These are phyloP conservation scores for Bilobella aurantiaca DNA, from an alignment of 1,140 invertebrate species.

Conservation along the genomic window DNA sequence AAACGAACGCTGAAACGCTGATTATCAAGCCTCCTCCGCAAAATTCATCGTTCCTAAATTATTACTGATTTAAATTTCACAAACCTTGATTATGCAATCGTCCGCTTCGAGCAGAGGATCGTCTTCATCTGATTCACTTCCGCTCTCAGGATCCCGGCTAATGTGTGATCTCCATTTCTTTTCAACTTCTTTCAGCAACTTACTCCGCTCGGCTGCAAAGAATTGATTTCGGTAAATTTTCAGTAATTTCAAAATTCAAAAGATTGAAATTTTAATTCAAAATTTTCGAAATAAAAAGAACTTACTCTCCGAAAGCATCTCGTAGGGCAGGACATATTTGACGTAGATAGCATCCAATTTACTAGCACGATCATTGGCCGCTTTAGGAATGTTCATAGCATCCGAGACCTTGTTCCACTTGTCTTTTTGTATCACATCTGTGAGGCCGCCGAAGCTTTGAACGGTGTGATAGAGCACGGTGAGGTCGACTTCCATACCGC, in stretches of 20 bases:
- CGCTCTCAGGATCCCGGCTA: constrained; percentile 43
- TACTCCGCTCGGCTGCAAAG: constrained; percentile 53
- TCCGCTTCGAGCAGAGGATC: constrained; percentile 45
- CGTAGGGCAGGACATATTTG: constrained; percentile 84
- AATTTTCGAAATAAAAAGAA: no score
- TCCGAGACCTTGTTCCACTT: constrained; percentile 83
- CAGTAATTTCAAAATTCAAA: constrained; percentile 3
- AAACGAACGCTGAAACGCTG: no score
- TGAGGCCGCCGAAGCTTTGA: constrained; percentile 71
- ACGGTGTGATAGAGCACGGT: constrained; percentile 75
- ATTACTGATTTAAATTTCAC: constrained; percentile 7
- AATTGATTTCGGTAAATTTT: neutral
- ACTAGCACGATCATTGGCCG: constrained; percentile 66
- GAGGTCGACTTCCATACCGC: constrained; percentile 80
- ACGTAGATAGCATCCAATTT: constrained; percentile 86
- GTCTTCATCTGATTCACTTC: constrained; percentile 34
- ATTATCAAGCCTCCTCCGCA: no score
- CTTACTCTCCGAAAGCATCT: constrained; percentile 62
- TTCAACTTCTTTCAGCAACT: constrained; percentile 64
- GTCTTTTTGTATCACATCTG: constrained; percentile 80
- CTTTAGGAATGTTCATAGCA: constrained; percentile 71
- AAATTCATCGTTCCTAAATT: neutral
- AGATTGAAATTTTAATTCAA: no score
- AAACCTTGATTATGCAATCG: constrained; percentile 68
- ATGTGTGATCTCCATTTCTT: constrained; percentile 58